Evolutionary conservation across 2,113 vertebrate genomes (phyloP).

Genomic region (Echinops telfairi): DNA sequence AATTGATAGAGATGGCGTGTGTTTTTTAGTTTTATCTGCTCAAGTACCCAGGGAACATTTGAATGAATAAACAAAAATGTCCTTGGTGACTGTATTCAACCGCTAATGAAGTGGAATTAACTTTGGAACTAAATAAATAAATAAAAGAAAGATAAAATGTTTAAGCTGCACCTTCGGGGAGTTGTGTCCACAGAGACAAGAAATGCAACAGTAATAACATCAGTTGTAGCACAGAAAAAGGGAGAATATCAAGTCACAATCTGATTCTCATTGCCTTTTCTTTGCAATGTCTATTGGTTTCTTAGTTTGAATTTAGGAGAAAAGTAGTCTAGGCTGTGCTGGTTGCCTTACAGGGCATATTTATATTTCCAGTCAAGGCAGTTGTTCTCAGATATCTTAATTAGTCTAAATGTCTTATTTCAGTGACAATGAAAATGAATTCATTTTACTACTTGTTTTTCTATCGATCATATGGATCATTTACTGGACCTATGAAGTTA

Average conservation of each 20-base stretch:
- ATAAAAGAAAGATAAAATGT: background rate
- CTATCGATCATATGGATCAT: background rate
- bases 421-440: background rate
- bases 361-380: background rate
- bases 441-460: background rate
- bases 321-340: background rate
- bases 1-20: background rate
- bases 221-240: background rate
- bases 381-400: background rate
- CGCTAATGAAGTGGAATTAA: slow-evolving; percentile 5
- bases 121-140: background rate
- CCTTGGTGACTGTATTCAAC: background rate
- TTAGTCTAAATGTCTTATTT: background rate
- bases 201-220: background rate
- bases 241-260: background rate
- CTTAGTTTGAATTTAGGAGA: background rate
- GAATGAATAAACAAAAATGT: background rate
- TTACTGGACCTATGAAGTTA: background rate
- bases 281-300: background rate
- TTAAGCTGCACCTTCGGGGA: background rate
- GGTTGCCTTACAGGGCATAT: background rate
- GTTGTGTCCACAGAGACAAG: background rate
- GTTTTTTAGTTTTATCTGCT: background rate
- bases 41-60: background rate
- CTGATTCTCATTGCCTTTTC: background rate